Evolutionary conservation across 2,797 vertebrate genomes (phyloP).

Genomic region (Uromys caudimaculatus): DNA sequence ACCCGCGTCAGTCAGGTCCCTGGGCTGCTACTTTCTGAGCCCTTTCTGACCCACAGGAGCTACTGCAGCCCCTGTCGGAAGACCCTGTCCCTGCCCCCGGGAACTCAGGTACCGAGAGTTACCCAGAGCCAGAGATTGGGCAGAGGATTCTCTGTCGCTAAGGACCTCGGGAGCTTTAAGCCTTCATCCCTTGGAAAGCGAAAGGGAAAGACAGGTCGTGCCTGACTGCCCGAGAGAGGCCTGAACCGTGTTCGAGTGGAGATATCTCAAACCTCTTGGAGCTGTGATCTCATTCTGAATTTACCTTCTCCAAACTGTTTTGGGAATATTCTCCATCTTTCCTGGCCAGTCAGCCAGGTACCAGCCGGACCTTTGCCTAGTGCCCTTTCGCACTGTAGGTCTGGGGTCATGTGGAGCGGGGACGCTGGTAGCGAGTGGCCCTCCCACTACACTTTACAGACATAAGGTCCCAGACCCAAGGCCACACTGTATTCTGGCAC

Average conservation of each 20-base stretch:
- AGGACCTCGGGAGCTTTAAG: neutral
- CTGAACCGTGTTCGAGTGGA: neutral
- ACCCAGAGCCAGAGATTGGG: neutral
- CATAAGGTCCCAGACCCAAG: neutral
- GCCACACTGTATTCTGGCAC: neutral
- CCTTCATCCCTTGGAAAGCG: constrained; percentile 10
- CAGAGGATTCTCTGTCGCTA: neutral
- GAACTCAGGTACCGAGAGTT: neutral
- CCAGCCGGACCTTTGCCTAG: constrained; percentile 5
- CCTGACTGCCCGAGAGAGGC: neutral
- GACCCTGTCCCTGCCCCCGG: neutral
- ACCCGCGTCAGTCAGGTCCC: neutral
- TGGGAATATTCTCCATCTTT: neutral
- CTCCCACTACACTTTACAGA: neutral
- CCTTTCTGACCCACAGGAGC: neutral
- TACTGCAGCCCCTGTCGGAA: neutral
- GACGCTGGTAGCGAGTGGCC: neutral
- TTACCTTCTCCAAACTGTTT: constrained; percentile 19
- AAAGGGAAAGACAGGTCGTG: constrained; percentile 66
- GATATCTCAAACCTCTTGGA: neutral
- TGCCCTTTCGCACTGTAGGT: neutral
- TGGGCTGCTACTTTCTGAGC: neutral
- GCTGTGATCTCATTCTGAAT: neutral
- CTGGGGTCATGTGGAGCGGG: neutral
- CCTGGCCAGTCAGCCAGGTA: neutral